Base-by-base conservation (phyloP, 2,797 vertebrate genomes). In the Sebastolobus altivelis region DNA sequence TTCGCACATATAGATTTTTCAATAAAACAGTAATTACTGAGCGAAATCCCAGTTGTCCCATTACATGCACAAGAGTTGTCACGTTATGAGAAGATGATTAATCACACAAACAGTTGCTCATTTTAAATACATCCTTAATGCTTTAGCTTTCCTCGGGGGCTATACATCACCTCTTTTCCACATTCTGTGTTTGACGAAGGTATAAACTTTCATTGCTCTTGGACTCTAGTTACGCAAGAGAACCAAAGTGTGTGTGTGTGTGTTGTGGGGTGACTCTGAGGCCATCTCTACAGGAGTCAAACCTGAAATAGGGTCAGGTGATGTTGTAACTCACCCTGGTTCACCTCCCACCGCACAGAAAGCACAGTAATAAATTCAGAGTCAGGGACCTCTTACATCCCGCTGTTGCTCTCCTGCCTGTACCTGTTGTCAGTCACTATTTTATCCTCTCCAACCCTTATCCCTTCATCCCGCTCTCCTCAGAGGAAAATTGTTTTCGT, bases 11-110 rank as follows among this genome's bases (percentile, higher is more conserved):
- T 91, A 81, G 87, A 93, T 93, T 93, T 93, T 93, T 89, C 89
- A 92, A 92, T 94, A 90, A 91, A 92, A 90, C 82, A 68, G 83
- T 92, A 92, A 94, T 95, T 91, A 92, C 88, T 5, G 86, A 70
- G 90, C 11, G 27, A 90, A 93, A 80, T 92, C 93, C 89, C 91
- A 77, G 82, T 68, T 38, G 90, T 87, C 80, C 87, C 77, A 91
- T 94, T 93, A 87, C 76, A 63, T 46, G 68, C 70, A 79, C 83
- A 63, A 12, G 56, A 61, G 55, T 60, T 84, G 89, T 88, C 90
- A 87, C 76, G 80, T 83, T 83, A 80, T 11, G 43, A 54, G 84
- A 89, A 46, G 80, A 87, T 93, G 88, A 94, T 94, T 92, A 87
- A 94, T 94, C 89, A 89, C 86, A 77, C 86, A 85, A 89, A 84